Evolutionary conservation across 2,113 vertebrate species (phyloP), one percentile per base, ranked within the genome.

Genomic region (Terrapene triunguis): DNA sequence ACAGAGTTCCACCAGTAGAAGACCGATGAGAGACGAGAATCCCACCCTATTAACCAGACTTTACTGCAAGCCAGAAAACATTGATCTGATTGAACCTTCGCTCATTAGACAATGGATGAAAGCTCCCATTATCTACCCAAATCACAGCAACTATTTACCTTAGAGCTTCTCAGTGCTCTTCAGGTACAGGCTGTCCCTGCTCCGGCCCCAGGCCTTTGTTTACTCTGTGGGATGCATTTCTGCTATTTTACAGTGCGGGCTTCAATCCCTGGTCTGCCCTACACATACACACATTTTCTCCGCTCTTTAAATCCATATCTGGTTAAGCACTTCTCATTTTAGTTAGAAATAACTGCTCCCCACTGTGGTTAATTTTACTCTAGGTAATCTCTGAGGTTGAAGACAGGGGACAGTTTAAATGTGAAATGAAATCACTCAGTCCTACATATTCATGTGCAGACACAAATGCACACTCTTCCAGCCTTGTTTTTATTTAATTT

Each of bases 401-500:
- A 80, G 59, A 42, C 48, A 44, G 35, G n/a, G 38, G 78, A 69
- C 79, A 69, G 44, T 32, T 69, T 47, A 44, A 62, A 51, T 53
- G 53, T 53, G n/a, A 59, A 38, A 76, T 86, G 27, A n/a, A 87
- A 42, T 50, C 53, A 5, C 0, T 47, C 1, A 0, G n/a, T 53
- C 25, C 48, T 10, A 1, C 1, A 0, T 55, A 24, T 3, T 0
- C 65, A 0, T 22, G 19, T n/a, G 55, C 44, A 38, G 82, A 32
- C 65, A 35, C 47, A 29, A 14, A 3, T 0, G 3, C 7, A 1
- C 38, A 1, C 1, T 84, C 69, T 29, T 85, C 84, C 72, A 44
- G 25, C 57, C 0, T 72, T 55, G 80, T 72, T 84, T 86, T 95
- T 82, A 8, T 69, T 92, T 76, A 42, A 69, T 47, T 88, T 92